Evolutionary conservation across 2,113 vertebrate genomes (phyloP), one percentile per base, ranked within the genome.

Genomic region (Craseonycteris thonglongyai): DNA sequence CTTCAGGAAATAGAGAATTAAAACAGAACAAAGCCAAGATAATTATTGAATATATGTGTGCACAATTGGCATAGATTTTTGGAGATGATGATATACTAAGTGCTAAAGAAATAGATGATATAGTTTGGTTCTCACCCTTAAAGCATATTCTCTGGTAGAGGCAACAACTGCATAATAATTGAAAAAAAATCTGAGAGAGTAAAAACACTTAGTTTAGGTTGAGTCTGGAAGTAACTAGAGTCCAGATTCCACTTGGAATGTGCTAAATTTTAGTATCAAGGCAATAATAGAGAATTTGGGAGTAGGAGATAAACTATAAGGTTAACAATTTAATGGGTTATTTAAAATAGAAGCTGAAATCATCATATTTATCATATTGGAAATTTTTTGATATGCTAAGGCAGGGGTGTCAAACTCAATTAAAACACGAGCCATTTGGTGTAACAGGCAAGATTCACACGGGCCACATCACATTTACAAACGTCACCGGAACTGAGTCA

Each of bases 271-370:
- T 82, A 83, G 22, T 7, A 65, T 71, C 28, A 45, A 13, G 40
- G 38, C 54, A 86, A 51, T 49, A 90, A 66, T 38, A 74, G 47
- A 92, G 40, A 94, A 61, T 92, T 35, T 65, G 58, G 45, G n/a
- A 74, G 49, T 47, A 80, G 54, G n/a, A 58, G 15, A 78, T 78
- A 65, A 49, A 42, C 28, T 51, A 58, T 86, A 95, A 93, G 54
- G 13, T 66, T 90, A 79, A 22, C 30, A 40, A 45, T 83, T 88
- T 51, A 56, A 18, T 69, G 40, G 33, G 10, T 61, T 95, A 69
- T 88, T 88, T 82, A 90, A 87, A 82, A 65, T 4, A 93, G 33
- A 93, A 76, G 6, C 28, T 58, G 68, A 78, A 72, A 90, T 95
- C 19, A 69, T 35, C 28, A 7, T 38, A 26, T 80, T 63, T 95